Percentiles rank a stretch among this genome's conserved stretches.
These are phyloP conservation scores for Mastomys coucha DNA, from an alignment of 2,113 vertebrate species.

Conservation along the genomic window DNA sequence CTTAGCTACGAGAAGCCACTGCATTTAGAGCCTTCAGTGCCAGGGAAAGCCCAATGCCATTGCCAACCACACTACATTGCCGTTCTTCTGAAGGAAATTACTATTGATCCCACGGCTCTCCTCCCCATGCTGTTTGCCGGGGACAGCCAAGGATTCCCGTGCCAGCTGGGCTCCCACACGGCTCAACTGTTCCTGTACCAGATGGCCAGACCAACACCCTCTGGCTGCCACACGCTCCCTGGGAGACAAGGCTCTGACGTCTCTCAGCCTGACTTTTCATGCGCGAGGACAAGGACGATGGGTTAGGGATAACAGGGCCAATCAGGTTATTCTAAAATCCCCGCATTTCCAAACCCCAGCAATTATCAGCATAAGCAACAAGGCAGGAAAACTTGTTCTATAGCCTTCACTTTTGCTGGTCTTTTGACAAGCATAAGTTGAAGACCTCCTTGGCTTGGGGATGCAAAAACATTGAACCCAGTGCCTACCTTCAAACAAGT, in stretches of 20 bases:
- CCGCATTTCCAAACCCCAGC: constrained; percentile 41
- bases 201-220: constrained; percentile 81
- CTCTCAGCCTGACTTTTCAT: constrained; percentile 78
- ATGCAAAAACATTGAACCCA: background rate
- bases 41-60: constrained; percentile 66
- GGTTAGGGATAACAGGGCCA: constrained; percentile 75
- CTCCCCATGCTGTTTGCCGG: constrained; percentile 71
- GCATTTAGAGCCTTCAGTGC: constrained; percentile 46
- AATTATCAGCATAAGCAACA: background rate
- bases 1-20: constrained; percentile 33
- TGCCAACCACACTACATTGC: constrained; percentile 61
- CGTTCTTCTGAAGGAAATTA: constrained; percentile 77
- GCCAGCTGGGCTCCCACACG: constrained; percentile 81
- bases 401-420: constrained; percentile 26
- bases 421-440: background rate
- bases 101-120: constrained; percentile 72
- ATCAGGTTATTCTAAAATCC: constrained; percentile 70
- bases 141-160: constrained; percentile 77
- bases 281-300: constrained; percentile 44
- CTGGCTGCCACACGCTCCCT: constrained; percentile 82
- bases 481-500: constrained; percentile 66
- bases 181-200: constrained; percentile 72
- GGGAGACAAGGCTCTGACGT: constrained; percentile 73
- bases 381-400: constrained; percentile 16
- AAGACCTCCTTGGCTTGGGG: background rate